A percentile compares a stretch with the other conserved stretches of the same genome.
phyloP scores from a whole-genome alignment of 2,113 vertebrate species.

The Pogona vitticeps region DNA sequence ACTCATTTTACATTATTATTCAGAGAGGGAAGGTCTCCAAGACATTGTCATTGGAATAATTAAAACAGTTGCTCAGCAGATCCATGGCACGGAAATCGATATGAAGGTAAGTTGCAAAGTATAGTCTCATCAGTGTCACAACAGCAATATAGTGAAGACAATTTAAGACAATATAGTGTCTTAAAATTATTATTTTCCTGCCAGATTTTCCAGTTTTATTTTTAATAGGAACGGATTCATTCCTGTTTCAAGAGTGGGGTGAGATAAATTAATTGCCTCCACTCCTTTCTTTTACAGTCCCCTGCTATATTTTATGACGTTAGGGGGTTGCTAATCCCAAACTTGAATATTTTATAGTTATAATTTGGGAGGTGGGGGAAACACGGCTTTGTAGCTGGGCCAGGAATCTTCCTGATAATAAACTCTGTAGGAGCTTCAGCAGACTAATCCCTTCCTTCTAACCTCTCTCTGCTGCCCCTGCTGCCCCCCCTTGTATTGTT shows the following conservation, averaged over 20 bases:
- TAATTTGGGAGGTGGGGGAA: too few species aligned
- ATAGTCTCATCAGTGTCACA: background rate
- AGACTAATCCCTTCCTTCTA: too few species aligned
- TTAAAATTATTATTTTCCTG: background rate
- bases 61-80: constrained; percentile 97
- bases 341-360: too few species aligned
- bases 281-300: background rate
- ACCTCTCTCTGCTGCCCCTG: too few species aligned
- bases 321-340: background rate
- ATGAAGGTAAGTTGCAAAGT: constrained; percentile 88
- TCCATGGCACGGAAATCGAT: constrained; percentile 97
- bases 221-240: background rate
- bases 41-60: constrained; percentile 99
- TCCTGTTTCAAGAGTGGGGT: background rate
- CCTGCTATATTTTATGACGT: background rate
- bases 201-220: background rate
- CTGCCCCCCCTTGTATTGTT: too few species aligned
- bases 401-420: too few species aligned
- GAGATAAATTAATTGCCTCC: background rate
- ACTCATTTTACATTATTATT: constrained; percentile 98
- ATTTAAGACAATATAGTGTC: too few species aligned
- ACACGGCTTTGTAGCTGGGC: too few species aligned
- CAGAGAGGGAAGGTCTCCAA: constrained; percentile 96
- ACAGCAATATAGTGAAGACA: background rate
- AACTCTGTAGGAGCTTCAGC: too few species aligned